Evolutionary conservation across 2,797 vertebrate species (phyloP).

Genomic region (Lagocephalus sceleratus): DNA sequence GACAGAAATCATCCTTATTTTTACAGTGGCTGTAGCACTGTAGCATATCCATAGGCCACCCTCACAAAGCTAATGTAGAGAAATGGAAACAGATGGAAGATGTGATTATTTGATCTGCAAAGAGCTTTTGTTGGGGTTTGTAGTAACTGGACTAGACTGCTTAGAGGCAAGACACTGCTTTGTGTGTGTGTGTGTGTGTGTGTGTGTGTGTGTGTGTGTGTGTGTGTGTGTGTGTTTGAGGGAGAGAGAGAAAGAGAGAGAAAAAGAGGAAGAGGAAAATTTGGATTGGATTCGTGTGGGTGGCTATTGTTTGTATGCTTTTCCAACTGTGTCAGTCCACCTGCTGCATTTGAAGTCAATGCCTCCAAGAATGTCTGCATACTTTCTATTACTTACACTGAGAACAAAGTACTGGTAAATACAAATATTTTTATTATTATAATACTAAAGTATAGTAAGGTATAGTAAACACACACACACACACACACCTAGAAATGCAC

Average conservation of each 20-base stretch:
- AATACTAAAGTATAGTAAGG: too few relatives aligned
- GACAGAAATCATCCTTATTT: conserved; percentile 60
- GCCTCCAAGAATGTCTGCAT: conserved; percentile 11
- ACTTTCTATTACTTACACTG: too few relatives aligned
- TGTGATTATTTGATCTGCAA: conserved; percentile 71
- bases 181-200: conserved; percentile 34
- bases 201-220: conserved; percentile 16
- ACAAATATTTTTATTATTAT: too few relatives aligned
- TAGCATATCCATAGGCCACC: conserved; percentile 46
- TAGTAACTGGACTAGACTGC: conserved; percentile 58
- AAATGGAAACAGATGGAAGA: conserved; percentile 70
- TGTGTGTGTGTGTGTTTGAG: neutral
- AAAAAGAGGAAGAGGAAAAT: too few relatives aligned
- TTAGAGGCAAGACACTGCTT: conserved; percentile 55
- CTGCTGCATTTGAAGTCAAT: conserved; percentile 46
- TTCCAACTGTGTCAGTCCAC: conserved; percentile 37
- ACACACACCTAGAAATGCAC: too few relatives aligned
- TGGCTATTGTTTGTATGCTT: conserved; percentile 37
- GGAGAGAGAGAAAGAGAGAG: too few relatives aligned
- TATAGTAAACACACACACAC: too few relatives aligned
- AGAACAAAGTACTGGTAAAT: too few relatives aligned
- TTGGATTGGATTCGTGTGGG: conserved; percentile 2
- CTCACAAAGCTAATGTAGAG: conserved; percentile 61
- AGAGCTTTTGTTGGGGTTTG: conserved; percentile 68
- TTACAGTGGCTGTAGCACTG: conserved; percentile 50